Evolutionary conservation across 2,797 vertebrate species (phyloP).

Genomic region (Aselliscus stoliczkanus): DNA sequence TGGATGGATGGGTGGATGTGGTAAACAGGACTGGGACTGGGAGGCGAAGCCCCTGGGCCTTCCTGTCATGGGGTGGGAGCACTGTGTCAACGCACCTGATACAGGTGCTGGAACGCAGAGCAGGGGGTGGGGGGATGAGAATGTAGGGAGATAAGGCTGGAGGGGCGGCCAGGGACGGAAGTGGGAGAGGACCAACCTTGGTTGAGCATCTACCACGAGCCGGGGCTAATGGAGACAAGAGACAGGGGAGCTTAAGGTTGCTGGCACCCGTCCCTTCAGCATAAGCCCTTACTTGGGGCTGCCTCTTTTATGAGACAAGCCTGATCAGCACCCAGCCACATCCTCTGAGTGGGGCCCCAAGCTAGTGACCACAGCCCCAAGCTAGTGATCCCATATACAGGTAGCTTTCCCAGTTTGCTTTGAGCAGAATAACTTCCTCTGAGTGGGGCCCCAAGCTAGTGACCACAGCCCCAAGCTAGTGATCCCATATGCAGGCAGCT

Average conservation of each 20-base stretch:
- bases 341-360: background rate
- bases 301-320: background rate
- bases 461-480: background rate
- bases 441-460: background rate
- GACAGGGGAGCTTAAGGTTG: background rate
- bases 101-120: background rate
- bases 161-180: background rate
- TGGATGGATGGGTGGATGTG: background rate
- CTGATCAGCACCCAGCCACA: background rate
- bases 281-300: background rate
- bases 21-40: background rate
- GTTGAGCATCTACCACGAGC: background rate
- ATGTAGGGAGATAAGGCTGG: background rate
- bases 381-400: background rate
- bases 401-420: background rate
- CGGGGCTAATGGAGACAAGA: fast-evolving
- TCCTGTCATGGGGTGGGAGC: fast-evolving
- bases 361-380: background rate
- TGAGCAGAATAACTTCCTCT: background rate
- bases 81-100: background rate
- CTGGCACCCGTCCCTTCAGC: background rate
- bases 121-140: too few species aligned
- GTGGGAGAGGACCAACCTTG: fast-evolving
- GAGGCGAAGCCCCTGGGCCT: background rate
- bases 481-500: background rate